Percentiles rank a stretch among this genome's conserved stretches.
Evolutionary conservation across 1,140 invertebrate species (phyloP).

Genomic region (Drosophila truncata): DNA sequence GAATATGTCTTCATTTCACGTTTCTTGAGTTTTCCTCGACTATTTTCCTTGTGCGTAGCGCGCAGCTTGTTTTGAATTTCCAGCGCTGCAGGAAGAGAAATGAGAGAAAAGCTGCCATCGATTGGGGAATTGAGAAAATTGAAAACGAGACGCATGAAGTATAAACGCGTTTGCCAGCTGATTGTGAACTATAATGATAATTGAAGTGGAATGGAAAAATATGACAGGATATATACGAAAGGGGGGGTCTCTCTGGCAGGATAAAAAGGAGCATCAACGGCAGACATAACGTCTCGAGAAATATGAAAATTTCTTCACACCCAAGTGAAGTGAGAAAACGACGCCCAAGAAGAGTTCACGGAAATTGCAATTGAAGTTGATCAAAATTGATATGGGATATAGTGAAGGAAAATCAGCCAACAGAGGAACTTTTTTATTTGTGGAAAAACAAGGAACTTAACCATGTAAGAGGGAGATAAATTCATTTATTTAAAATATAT

Average conservation of each 20-base stretch:
- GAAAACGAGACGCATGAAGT: conserved; percentile 66
- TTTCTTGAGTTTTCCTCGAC: conserved; percentile 40
- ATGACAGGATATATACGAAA: conserved; percentile 14
- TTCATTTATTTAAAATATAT: neutral
- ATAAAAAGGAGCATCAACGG: conserved; percentile 21
- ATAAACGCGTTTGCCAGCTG: conserved; percentile 45
- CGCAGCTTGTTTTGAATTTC: conserved; percentile 64
- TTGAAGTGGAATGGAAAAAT: conserved; percentile 56
- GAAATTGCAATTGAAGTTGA: conserved; percentile 44
- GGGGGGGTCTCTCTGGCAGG: neutral
- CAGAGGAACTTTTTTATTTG: neutral
- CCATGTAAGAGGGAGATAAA: neutral
- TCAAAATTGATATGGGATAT: conserved; percentile 21
- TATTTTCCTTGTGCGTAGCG: conserved; percentile 23
- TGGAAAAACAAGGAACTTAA: neutral
- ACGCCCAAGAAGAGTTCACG: conserved; percentile 2
- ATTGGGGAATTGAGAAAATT: conserved; percentile 69
- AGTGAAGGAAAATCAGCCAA: neutral
- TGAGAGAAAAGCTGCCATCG: conserved; percentile 49
- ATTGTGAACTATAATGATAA: conserved; percentile 63
- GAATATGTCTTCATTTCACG: conserved; percentile 60
- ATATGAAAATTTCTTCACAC: conserved; percentile 50
- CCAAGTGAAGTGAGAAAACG: conserved; percentile 26
- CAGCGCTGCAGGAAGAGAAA: conserved; percentile 39
- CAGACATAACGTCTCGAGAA: conserved; percentile 46